Percentiles rank a stretch among this genome's conserved stretches.
These are phyloP conservation scores for Drosophila engyochracea DNA, from an alignment of 2,888 invertebrate genomes.

Conservation along the genomic window DNA sequence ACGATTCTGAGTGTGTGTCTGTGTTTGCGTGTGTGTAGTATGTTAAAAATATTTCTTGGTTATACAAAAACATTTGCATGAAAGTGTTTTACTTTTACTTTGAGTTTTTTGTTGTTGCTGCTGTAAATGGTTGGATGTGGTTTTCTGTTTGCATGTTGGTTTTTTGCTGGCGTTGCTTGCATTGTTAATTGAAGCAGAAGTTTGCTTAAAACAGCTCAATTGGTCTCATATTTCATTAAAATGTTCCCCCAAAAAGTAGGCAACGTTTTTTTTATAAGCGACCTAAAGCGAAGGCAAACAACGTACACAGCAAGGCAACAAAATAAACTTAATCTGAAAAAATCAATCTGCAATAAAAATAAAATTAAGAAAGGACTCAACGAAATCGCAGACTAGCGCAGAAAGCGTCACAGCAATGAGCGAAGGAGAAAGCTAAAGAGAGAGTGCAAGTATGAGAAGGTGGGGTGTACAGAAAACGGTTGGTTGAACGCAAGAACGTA, in stretches of 20 bases:
- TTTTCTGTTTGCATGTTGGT: slow-evolving; percentile 45
- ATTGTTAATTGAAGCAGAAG: slow-evolving; percentile 67
- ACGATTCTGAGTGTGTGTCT: slow-evolving; percentile 18
- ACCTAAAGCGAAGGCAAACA: slow-evolving; percentile 21
- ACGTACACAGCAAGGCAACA: slow-evolving; percentile 31
- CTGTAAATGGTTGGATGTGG: slow-evolving; percentile 11
- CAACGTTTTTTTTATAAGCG: slow-evolving; percentile 39
- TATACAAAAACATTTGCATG: slow-evolving; percentile 74
- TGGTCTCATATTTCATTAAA: slow-evolving; percentile 42
- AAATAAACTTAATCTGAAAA: slow-evolving; percentile 71
- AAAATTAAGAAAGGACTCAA: slow-evolving; percentile 70
- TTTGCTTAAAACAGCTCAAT: slow-evolving; percentile 34
- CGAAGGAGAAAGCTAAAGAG: slow-evolving; percentile 1
- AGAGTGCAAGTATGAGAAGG: slow-evolving; percentile 3
- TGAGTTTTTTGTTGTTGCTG: slow-evolving; percentile 45
- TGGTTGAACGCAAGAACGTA: slow-evolving; percentile 26
- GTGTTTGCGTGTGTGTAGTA: slow-evolving; percentile 41
- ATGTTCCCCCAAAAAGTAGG: slow-evolving; percentile 36
- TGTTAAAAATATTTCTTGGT: slow-evolving; percentile 74
- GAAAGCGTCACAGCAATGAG: slow-evolving; percentile 12
- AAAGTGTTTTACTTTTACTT: slow-evolving; percentile 72
- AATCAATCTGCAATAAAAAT: slow-evolving; percentile 80
- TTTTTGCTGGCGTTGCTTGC: slow-evolving; percentile 24
- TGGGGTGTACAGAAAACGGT: slow-evolving; percentile 11
- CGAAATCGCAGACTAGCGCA: slow-evolving; percentile 48